phyloP scores from a whole-genome alignment of 2,888 invertebrate species.

The Phytoseiulus persimilis region DNA sequence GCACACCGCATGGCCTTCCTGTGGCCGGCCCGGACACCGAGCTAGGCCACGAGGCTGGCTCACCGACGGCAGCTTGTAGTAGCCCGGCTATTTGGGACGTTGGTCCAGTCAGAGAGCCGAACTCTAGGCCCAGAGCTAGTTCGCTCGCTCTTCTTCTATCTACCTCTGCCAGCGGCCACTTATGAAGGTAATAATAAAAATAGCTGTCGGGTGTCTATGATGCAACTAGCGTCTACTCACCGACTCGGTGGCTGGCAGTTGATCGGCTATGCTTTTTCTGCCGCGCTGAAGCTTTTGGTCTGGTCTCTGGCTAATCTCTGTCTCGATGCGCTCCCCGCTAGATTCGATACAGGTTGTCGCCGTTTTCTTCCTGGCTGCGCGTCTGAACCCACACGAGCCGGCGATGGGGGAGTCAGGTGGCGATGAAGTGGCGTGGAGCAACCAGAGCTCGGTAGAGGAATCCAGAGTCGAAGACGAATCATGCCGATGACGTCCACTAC shows the following conservation, averaged over 20 bases:
- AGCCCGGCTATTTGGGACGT: background rate
- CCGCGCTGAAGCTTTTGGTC: background rate
- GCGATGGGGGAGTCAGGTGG: too few relatives aligned
- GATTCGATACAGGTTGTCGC: background rate
- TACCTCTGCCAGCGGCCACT: background rate
- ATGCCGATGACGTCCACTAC: too few relatives aligned
- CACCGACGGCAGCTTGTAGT: background rate
- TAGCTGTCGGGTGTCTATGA: constrained; percentile 5
- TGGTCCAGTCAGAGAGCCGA: background rate
- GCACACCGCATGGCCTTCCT: background rate
- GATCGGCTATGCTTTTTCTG: background rate
- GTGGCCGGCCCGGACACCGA: background rate
- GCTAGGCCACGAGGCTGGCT: background rate
- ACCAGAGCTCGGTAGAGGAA: too few relatives aligned
- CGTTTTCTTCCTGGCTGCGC: too few relatives aligned
- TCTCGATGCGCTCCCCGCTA: background rate
- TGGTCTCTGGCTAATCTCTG: background rate
- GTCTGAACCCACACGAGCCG: too few relatives aligned
- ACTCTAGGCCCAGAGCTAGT: background rate
- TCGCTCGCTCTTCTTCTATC: too few relatives aligned
- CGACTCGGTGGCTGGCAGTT: background rate
- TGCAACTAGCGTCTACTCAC: background rate
- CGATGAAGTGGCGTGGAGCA: too few relatives aligned
- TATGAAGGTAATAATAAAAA: background rate
- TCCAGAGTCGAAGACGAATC: too few relatives aligned